Conservation (phyloP, 2,888 invertebrate genomes). For the Pachydiplax longipennis region DNA sequence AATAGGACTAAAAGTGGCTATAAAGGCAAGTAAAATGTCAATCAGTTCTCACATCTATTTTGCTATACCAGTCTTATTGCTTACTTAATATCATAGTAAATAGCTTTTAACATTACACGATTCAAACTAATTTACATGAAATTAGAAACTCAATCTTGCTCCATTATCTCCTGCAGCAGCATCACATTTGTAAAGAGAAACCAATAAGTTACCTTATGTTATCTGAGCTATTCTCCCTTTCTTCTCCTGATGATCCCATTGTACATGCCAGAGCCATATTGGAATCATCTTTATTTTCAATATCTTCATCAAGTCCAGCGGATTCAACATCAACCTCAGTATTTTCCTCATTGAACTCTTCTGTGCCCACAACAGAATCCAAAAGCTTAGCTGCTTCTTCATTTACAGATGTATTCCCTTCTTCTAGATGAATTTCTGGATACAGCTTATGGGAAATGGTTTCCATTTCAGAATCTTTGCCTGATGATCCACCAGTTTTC, state of each 20-base stretch:
- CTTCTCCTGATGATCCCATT: background rate
- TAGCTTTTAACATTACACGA: too few species aligned
- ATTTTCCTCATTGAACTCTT: background rate
- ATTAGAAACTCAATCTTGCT: too few species aligned
- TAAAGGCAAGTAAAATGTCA: too few species aligned
- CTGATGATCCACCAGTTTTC: background rate
- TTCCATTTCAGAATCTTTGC: background rate
- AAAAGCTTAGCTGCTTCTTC: constrained; percentile 12
- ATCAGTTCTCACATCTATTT: too few species aligned
- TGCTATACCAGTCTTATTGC: too few species aligned
- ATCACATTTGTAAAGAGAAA: background rate
- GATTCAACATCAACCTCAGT: background rate
- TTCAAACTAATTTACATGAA: too few species aligned
- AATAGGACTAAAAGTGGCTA: too few species aligned
- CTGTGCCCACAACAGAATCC: background rate
- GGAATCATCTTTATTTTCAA: background rate
- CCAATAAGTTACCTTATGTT: constrained; percentile 12
- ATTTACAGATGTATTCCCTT: background rate
- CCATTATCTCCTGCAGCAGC: too few species aligned
- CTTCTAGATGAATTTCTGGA: constrained; percentile 28
- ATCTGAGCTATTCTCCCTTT: background rate
- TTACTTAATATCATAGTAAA: too few species aligned
- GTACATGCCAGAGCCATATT: constrained; percentile 34
- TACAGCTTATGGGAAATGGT: background rate
- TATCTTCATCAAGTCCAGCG: background rate